These are phyloP conservation scores for Tragelaphus oryx DNA, from an alignment of 2,797 vertebrate species.

Conservation along the genomic window DNA sequence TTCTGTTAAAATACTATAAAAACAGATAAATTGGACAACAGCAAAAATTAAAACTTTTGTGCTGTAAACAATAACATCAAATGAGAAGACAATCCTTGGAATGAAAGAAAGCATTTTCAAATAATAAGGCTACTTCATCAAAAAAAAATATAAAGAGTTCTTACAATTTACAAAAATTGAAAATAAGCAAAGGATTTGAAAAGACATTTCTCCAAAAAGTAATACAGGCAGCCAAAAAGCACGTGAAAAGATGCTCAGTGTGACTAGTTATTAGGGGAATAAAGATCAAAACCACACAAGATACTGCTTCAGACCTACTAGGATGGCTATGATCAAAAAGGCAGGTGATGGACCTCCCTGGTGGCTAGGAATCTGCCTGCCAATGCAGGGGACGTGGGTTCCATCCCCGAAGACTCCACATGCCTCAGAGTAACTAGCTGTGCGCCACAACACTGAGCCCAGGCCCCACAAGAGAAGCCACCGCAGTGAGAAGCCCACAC, in stretches of 20 bases:
- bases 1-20: not conserved
- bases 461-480: not conserved
- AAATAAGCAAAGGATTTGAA: not conserved
- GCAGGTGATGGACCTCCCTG: not conserved
- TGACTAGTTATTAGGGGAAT: not conserved
- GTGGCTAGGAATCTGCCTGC: not conserved
- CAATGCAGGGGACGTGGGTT: not conserved
- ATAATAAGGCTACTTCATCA: not conserved
- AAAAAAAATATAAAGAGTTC: not conserved
- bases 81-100: not conserved
- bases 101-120: constrained; percentile 29
- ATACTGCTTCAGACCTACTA: not conserved
- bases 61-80: not conserved
- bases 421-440: not conserved
- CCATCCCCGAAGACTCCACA: not conserved
- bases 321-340: not conserved
- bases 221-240: not conserved
- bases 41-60: not conserved
- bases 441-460: not conserved
- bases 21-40: not conserved
- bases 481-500: not conserved
- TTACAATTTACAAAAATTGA: not conserved
- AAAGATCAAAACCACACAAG: constrained; percentile 22
- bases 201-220: constrained; percentile 13
- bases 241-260: not conserved